Evolutionary conservation across 1,140 invertebrate genomes (phyloP), one percentile per base, ranked within the genome.

Genomic region (Lethocerus indicus): DNA sequence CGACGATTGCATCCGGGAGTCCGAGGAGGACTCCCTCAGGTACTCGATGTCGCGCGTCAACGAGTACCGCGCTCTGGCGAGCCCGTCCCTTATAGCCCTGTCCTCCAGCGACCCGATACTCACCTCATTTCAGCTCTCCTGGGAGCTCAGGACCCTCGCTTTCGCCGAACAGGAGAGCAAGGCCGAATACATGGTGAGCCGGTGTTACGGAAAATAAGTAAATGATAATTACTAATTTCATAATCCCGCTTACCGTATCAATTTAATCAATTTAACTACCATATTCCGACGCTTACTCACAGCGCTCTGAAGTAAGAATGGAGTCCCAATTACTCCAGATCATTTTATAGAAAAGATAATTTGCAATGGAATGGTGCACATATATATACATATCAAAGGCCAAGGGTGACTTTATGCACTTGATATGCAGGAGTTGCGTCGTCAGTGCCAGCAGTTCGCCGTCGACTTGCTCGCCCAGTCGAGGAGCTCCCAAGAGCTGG

Each of bases 31-130:
- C 39, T 56, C 49, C 26, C 40, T 57, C 12, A 72, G 87, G 16
- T 80, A 91, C 58, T 95, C 90, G 0, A 71, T 87, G 27, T 87
- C 87, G 0, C 73, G 91, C 35, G 82, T 96, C 13, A 93, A 94
- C 60, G 87, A 91, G 50, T 96, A 94, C 65, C 74, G 79, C 54
- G 92, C 91, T 0, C 64, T 97, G 18, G 82, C 90, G 1, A 91
- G 86, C 62, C 90, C 92, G 1, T 89, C 87, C 26, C 72, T 90
- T 37, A 90, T 93, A 53, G 83, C 84, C 1, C 63, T 92, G 3
- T 88, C 85, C 41, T 87, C 84, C 0, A 74, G 71, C 26, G 87
- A 92, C 67, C 88, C 87, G 9, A 73, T 92, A 29, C 67, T 89
- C 32, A 87, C 81, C 1, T 80, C 85, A 26, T 88, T 89, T 59